phyloP scores from a whole-genome alignment of 2,797 vertebrate species.

The Gorsachius magnificus region DNA sequence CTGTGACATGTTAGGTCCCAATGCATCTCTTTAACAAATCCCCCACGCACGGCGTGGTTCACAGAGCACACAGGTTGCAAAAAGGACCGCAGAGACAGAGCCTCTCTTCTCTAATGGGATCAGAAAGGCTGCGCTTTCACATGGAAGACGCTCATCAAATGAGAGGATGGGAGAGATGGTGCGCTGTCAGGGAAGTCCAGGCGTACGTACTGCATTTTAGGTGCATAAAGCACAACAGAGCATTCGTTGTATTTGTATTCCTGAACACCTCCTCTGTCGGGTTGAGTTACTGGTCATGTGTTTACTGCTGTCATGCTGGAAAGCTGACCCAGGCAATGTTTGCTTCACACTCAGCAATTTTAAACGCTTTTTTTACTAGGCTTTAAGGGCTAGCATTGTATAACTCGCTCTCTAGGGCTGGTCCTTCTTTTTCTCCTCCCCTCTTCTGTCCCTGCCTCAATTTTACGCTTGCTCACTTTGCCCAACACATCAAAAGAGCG shows the following conservation, averaged over 20 bases:
- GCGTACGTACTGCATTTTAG: neutral
- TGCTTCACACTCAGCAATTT: neutral
- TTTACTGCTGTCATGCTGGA: neutral
- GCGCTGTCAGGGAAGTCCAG: neutral
- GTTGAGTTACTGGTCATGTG: neutral
- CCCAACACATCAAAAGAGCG: neutral
- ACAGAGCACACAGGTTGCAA: neutral
- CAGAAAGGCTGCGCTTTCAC: neutral
- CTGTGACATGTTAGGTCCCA: neutral
- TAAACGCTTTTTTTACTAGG: neutral
- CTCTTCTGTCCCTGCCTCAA: neutral
- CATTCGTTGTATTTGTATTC: neutral
- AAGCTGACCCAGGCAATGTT: neutral
- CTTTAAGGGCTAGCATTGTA: neutral
- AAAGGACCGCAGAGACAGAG: neutral
- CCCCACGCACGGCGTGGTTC: accelerated
- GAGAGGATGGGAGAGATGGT: neutral
- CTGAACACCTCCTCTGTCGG: neutral
- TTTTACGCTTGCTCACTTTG: neutral
- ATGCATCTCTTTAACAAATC: neutral
- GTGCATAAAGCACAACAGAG: neutral
- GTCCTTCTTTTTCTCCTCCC: neutral
- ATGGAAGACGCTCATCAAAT: neutral
- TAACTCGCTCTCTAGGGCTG: neutral
- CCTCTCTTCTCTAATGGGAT: neutral